Base-by-base conservation (phyloP, 2,797 vertebrate genomes). In the Sebastes elongatus region DNA sequence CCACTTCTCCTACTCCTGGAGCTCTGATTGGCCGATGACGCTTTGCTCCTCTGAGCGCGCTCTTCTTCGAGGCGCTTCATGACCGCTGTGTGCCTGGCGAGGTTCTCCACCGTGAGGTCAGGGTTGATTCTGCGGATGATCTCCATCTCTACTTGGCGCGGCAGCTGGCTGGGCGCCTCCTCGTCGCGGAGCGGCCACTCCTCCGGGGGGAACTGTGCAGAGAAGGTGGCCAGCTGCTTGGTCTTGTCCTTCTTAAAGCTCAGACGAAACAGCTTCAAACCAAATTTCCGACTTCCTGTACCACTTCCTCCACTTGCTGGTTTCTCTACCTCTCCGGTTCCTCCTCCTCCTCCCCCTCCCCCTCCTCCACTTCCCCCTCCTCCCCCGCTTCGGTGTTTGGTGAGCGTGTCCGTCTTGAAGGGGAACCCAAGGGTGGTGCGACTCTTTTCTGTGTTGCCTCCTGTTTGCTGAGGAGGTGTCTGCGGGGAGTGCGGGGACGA, bases 31-130 rank as follows among this genome's bases (percentile, higher is more conserved):
- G 97, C 97, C 0, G 98, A 98, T 5, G 97, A 98, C 3, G 97
- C 96, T 95, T 99, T 99, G 91, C 96, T 99, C 69, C 98, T 94
- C 62, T 99, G 98, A 8, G 97, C 97, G 60, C 98, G 98, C 90
- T 99, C 98, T 91, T 99, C 98, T 93, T 99, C 98, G 52, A 99
- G 96, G 53, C 98, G 97, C 89, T 99, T 99, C 99, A 99, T 99
- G 62, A 99, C 97, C 4, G 98, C 98, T 11, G 99, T 99, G 93
- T 99, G 99, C 74, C 98, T 93, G 83, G 98, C 97, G 75, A 99
- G 96, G 65, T 99, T 99, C 93, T 99, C 98, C 87, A 99, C 98
- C 0, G 98, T 99, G 85, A 99, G 93, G 93, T 99, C 98, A 2
- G 99, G 99, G 94, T 99, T 99, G 85, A 99, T 99, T 30, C 99